These are phyloP conservation scores for Anagyrus pseudococci DNA, from an alignment of 2,888 invertebrate genomes.

Conservation along the genomic window DNA sequence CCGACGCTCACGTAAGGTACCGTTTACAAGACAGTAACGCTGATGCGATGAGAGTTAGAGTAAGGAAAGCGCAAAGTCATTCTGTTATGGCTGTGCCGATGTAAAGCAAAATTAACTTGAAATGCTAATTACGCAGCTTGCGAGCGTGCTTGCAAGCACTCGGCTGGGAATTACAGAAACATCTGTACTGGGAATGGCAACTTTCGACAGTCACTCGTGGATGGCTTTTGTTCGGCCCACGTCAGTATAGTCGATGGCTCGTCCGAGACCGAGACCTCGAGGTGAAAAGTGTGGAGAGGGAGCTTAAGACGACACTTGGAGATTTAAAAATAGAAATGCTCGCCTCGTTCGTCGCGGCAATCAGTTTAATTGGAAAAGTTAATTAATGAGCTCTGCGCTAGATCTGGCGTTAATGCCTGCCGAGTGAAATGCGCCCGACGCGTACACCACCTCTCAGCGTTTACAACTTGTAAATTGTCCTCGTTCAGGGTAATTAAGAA, in stretches of 20 bases:
- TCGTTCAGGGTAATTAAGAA: not conserved
- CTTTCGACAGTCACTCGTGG: too few species aligned
- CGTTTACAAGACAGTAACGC: too few species aligned
- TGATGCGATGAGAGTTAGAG: too few species aligned
- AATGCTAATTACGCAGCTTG: constrained; percentile 35
- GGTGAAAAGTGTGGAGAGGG: not conserved
- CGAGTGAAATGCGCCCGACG: too few species aligned
- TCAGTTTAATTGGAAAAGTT: not conserved
- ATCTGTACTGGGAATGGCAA: too few species aligned
- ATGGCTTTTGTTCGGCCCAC: too few species aligned
- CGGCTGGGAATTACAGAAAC: not conserved
- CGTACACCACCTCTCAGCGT: not conserved
- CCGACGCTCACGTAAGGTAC: too few species aligned
- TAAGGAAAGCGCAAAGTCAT: too few species aligned
- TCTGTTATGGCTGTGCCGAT: too few species aligned
- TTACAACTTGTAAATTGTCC: not conserved
- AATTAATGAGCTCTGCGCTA: too few species aligned
- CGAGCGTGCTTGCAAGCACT: constrained; percentile 1
- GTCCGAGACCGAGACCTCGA: not conserved
- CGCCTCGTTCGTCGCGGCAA: not conserved
- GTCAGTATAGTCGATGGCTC: too few species aligned
- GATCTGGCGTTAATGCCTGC: too few species aligned
- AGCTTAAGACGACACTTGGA: not conserved
- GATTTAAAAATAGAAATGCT: not conserved
- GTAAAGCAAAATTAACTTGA: constrained; percentile 34